phyloP scores from a whole-genome alignment of 1,140 invertebrate genomes.

The Drosophila sproati region DNA sequence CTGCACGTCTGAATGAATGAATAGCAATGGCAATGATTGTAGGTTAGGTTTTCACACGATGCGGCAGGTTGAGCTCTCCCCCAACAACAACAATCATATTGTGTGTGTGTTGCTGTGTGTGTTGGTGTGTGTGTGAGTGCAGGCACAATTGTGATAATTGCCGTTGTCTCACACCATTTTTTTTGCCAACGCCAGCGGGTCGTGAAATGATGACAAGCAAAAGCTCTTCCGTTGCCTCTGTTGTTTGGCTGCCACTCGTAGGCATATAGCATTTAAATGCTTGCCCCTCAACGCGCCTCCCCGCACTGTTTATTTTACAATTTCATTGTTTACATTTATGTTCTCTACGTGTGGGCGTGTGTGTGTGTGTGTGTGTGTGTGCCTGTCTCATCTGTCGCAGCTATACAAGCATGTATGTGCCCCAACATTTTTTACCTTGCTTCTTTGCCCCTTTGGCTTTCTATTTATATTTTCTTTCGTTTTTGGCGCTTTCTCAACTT shows the following conservation, averaged over 20 bases:
- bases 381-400: conserved; percentile 2
- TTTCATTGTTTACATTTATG: conserved; percentile 83
- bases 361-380: conserved; percentile 18
- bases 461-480: conserved; percentile 51
- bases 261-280: conserved; percentile 35
- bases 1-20: conserved; percentile 69
- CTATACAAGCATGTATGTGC: conserved; percentile 24
- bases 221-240: conserved; percentile 75
- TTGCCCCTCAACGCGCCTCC: background rate
- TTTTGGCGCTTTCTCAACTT: conserved; percentile 55
- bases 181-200: conserved; percentile 59
- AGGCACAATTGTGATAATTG: conserved; percentile 82
- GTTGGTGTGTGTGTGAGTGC: conserved; percentile 6
- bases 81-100: background rate
- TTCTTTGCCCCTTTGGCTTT: conserved; percentile 13
- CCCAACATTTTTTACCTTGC: conserved; percentile 60
- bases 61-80: background rate
- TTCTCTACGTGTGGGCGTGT: conserved; percentile 40
- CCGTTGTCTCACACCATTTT: conserved; percentile 73
- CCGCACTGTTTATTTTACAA: conserved; percentile 72
- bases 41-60: conserved; percentile 41
- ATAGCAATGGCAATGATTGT: conserved; percentile 61
- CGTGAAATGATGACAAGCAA: conserved; percentile 82
- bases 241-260: conserved; percentile 56
- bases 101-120: too few species aligned